phyloP scores from a whole-genome alignment of 2,797 vertebrate species.

The Dipus sagitta region DNA sequence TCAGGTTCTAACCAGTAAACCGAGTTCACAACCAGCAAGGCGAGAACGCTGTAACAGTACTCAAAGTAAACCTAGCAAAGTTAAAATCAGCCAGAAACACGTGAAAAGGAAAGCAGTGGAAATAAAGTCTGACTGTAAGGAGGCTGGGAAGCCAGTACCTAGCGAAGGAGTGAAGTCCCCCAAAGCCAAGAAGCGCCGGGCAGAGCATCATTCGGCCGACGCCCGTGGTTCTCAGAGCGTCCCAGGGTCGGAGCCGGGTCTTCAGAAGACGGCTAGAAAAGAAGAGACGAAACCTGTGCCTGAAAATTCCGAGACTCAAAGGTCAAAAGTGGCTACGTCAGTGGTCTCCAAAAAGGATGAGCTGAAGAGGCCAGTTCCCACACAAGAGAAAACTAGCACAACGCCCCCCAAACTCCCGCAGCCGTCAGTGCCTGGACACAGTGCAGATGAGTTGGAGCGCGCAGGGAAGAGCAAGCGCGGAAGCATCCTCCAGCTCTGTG shows the following conservation, averaged over 20 bases:
- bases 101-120: constrained; percentile 84
- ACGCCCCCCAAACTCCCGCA: constrained; percentile 91
- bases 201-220: constrained; percentile 71
- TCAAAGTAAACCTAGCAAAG: constrained; percentile 85
- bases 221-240: constrained; percentile 56
- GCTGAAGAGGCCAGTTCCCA: constrained; percentile 81
- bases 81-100: constrained; percentile 85
- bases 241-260: constrained; percentile 72
- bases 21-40: constrained; percentile 77
- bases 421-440: constrained; percentile 90
- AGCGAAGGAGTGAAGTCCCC: constrained; percentile 78
- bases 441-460: constrained; percentile 87
- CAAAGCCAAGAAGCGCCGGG: constrained; percentile 84
- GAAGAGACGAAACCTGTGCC: constrained; percentile 51
- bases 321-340: constrained; percentile 71
- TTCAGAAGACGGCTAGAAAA: constrained; percentile 73
- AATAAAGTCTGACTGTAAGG: constrained; percentile 77
- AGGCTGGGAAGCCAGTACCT: constrained; percentile 69
- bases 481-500: constrained; percentile 97
- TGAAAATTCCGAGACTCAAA: constrained; percentile 78
- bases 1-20: constrained; percentile 79
- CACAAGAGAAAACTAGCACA: constrained; percentile 84
- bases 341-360: constrained; percentile 78
- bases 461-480: constrained; percentile 91
- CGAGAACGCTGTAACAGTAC: constrained; percentile 59